Evolutionary conservation across 2,888 invertebrate genomes (phyloP).

Genomic region (Cheilosia soror): DNA sequence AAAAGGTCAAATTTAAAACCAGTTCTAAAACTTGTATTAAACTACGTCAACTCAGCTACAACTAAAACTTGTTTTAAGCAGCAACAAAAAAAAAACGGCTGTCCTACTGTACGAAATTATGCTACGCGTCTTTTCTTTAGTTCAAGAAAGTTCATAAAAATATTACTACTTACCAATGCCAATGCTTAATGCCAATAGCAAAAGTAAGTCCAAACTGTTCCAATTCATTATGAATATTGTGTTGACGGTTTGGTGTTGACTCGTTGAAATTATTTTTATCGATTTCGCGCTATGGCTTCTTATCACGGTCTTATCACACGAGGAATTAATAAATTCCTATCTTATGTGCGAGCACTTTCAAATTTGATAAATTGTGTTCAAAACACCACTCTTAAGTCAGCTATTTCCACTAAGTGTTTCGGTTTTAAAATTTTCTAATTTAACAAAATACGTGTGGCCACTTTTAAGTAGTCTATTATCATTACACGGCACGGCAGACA

Average conservation of each 20-base stretch:
- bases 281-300: conserved; percentile 38
- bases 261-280: conserved; percentile 36
- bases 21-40: neutral
- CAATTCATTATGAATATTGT: conserved; percentile 51
- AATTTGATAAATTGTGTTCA: conserved; percentile 1
- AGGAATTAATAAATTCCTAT: conserved; percentile 40
- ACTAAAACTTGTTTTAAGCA: conserved; percentile 38
- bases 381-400: neutral
- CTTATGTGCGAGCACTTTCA: neutral
- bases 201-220: conserved; percentile 50
- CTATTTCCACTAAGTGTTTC: neutral
- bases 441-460: conserved; percentile 12
- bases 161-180: conserved; percentile 53
- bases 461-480: neutral
- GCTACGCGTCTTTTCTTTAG: neutral
- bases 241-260: conserved; percentile 4
- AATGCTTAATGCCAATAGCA: conserved; percentile 52
- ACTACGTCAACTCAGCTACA: neutral
- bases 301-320: conserved; percentile 62
- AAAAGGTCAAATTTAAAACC: neutral
- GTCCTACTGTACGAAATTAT: neutral
- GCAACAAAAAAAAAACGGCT: neutral
- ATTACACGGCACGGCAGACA: conserved; percentile 15
- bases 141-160: neutral
- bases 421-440: neutral